phyloP scores from a whole-genome alignment of 1,140 invertebrate species.

The Cryptotermes secundus region DNA sequence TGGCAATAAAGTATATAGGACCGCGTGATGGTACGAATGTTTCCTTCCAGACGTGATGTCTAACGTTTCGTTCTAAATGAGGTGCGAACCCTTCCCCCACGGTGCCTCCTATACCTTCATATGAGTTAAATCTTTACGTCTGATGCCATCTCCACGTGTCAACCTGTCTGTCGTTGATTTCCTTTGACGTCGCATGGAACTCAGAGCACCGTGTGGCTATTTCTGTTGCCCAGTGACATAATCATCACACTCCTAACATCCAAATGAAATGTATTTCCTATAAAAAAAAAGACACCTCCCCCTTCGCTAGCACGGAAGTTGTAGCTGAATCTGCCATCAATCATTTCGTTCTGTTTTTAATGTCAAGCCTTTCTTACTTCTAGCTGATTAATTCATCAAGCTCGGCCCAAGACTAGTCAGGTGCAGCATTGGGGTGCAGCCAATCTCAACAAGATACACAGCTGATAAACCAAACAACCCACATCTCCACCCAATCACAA shows the following conservation, averaged over 20 bases:
- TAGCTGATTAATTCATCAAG: constrained; percentile 28
- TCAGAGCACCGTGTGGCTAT: constrained; percentile 1
- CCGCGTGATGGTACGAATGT: neutral
- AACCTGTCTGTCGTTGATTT: neutral
- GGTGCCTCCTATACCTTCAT: neutral
- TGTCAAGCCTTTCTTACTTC: constrained; percentile 22
- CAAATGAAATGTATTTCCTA: constrained; percentile 8
- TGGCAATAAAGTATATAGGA: neutral
- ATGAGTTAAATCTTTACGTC: neutral
- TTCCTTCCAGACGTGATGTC: neutral
- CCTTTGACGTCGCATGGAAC: constrained; percentile 4
- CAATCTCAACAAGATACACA: constrained; percentile 23
- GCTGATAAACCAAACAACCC: neutral
- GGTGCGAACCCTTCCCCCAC: neutral
- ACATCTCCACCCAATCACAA: neutral
- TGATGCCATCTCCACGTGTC: constrained; percentile 10
- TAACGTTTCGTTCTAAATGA: constrained; percentile 12
- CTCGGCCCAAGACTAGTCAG: neutral
- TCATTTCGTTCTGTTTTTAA: constrained; percentile 23
- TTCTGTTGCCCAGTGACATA: constrained; percentile 20
- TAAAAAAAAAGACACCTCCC: neutral
- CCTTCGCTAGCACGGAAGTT: neutral
- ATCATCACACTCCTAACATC: constrained; percentile 20
- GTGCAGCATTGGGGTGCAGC: neutral
- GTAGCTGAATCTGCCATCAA: constrained; percentile 18